Base-by-base conservation (phyloP, 2,113 vertebrate species). In the Podiceps cristatus region DNA sequence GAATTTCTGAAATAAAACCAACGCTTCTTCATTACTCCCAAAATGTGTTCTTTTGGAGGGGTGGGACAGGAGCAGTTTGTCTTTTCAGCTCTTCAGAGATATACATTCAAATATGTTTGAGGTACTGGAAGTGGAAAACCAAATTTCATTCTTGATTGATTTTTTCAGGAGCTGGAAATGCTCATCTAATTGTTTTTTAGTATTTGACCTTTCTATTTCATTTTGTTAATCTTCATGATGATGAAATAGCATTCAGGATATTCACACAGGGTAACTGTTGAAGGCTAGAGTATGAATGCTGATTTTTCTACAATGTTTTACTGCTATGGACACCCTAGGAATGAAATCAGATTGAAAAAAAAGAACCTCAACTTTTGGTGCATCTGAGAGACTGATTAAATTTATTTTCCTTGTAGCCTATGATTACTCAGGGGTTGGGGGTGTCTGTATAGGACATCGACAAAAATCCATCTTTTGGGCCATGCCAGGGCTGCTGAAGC, bases 71-170 rank as follows among this genome's bases (percentile, higher is more conserved):
- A 93, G 24, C 18, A 75, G 69, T 88, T 90, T 96, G 73, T 80
- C 59, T 96, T 96, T 95, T 75, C 78, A 72, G 78, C 50, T 75
- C n/a, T 62, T 85, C 68, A 82, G 95, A 95, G 66, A 85, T 68
- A 76, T 29, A 89, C 37, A 97, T 87, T 95, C 62, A 91, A 95
- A 89, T 83, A 66, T 4, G 68, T 92, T 94, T 81, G 87, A 94
- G 50, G 86, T 95, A 96, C 75, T 64, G 94, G 63, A 76, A 96
- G 40, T 47, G 71, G 84, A 97, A 97, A 97, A 96, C 88, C 73
- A 96, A 91, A 96, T 98, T 97, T 97, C 73, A 96, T 95, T 98
- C 91, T 95, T 97, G 75, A 97, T 93, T 96, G 84, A 97, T 84
- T 97, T 95, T 98, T 95, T 96, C 93, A 94, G 91, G 72, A 81